Base-by-base conservation (phyloP, 2,797 vertebrate species). In the Manis javanica region DNA sequence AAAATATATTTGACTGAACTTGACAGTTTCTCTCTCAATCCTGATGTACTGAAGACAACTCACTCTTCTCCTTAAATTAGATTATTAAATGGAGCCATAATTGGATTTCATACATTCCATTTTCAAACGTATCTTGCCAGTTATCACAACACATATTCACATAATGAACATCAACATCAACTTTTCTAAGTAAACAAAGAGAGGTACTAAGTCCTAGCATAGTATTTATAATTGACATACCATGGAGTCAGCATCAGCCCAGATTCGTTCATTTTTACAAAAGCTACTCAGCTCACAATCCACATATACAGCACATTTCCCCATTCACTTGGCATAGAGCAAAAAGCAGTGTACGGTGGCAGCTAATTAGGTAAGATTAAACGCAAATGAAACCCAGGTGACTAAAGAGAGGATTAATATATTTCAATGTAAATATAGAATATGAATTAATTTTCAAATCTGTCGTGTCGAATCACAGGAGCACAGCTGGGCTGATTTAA, bases 11-110 rank as follows among this genome's bases (percentile, higher is more conserved):
- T 46, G 57, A 59, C 8, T 34, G 14, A 82, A 94, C 55, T 37
- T 68, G 71, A 68, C 64, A 42, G 24, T 68, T 93, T 93, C 59
- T 77, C 68, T 82, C 93, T 93, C 24, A 55, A 14, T 87, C 79
- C 71, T 71, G 23, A 91, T 74, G 37, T 55, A 75, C 11, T 57
- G 34, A 83, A 83, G 37, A 84, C 85, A 78, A 86, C 18, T 23
- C 63, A 90, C 51, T 84, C 19, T 79, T 72, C n/a, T 72, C n/a
- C 85, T 88, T 61, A 79, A 55, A 75, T 77, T 42, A 66, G 15
- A 88, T 85, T 57, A 68, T 66, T 71, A 91, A 83, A 71, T 9
- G 29, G 82, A n/a, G 71, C 23, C 26, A 39, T 29, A 72, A 57
- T 37, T 77, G 55, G 51, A 85, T 95, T 86, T 18, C n/a, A 55